A percentile compares a stretch with the other conserved stretches of the same genome.
These are phyloP conservation scores for Peromyscus leucopus DNA, from an alignment of 2,113 vertebrate species.

Conservation along the genomic window DNA sequence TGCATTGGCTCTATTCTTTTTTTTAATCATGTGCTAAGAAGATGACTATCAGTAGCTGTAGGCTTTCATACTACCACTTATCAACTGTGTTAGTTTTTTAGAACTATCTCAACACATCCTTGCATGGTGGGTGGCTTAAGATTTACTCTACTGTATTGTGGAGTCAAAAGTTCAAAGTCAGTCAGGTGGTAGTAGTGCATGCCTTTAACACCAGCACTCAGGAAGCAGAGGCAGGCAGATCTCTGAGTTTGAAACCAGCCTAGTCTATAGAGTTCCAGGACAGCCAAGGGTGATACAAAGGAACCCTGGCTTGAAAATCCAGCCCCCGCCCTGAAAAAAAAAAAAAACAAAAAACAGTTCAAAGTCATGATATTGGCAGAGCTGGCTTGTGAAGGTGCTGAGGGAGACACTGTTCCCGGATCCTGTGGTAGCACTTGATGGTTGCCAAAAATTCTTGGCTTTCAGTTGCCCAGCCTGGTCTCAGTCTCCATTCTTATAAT, in stretches of 20 bases:
- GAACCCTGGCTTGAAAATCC: neutral
- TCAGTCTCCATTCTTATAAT: neutral
- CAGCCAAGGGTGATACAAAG: neutral
- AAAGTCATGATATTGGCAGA: constrained; percentile 42
- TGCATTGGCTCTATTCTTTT: neutral
- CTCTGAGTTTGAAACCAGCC: neutral
- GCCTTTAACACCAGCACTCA: neutral
- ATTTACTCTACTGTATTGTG: neutral
- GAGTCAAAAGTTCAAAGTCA: neutral
- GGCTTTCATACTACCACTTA: neutral
- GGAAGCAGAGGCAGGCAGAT: neutral
- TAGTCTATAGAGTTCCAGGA: neutral
- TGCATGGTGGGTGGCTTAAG: neutral
- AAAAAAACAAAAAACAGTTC: neutral
- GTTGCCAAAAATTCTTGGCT: constrained; percentile 23
- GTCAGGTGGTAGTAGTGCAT: neutral
- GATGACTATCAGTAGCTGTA: neutral
- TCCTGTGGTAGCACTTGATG: neutral
- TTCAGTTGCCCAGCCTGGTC: neutral
- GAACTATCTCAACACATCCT: constrained; percentile 19
- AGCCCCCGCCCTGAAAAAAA: neutral
- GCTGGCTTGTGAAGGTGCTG: neutral
- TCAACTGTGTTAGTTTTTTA: neutral
- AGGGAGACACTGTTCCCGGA: neutral
- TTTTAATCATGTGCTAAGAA: neutral